A percentile compares a stretch with the other conserved stretches of the same genome.
Evolutionary conservation across 2,888 invertebrate species (phyloP).

Genomic region (Oxytorus armatus): DNA sequence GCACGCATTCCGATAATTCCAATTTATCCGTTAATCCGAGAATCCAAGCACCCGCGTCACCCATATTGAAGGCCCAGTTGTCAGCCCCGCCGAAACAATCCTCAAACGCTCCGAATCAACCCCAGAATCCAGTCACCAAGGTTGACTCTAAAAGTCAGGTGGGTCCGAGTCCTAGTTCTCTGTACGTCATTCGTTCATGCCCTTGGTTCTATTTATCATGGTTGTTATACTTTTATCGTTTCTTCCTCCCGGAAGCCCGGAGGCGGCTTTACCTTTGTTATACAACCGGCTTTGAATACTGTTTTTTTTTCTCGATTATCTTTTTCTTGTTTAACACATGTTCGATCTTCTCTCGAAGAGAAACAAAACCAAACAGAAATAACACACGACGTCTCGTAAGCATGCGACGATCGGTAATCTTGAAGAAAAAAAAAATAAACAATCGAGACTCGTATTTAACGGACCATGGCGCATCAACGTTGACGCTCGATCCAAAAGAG

Average conservation of each 20-base stretch:
- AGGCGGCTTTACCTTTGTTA: slow-evolving; percentile 56
- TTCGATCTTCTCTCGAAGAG: slow-evolving; percentile 56
- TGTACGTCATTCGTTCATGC: slow-evolving; percentile 76
- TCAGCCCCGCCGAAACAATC: slow-evolving; percentile 88
- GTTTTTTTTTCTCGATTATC: not conserved
- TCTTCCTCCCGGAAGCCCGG: slow-evolving; percentile 17
- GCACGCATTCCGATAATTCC: slow-evolving; percentile 79
- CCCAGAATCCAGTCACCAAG: slow-evolving; percentile 82
- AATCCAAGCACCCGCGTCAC: slow-evolving; percentile 88
- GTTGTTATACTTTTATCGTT: slow-evolving; percentile 52
- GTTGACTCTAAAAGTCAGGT: slow-evolving; percentile 87
- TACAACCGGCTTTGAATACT: slow-evolving; percentile 30
- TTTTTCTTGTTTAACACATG: slow-evolving; percentile 59
- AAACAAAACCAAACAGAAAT: not conserved
- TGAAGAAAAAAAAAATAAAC: slow-evolving; percentile 20
- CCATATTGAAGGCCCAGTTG: slow-evolving; percentile 93
- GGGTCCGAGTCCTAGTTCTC: slow-evolving; percentile 83
- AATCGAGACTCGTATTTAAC: slow-evolving; percentile 37
- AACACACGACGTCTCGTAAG: slow-evolving; percentile 39
- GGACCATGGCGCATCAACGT: slow-evolving; percentile 69
- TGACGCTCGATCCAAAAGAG: slow-evolving; percentile 64
- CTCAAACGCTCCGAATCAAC: slow-evolving; percentile 75
- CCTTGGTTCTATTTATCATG: slow-evolving; percentile 67
- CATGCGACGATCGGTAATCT: slow-evolving; percentile 47
- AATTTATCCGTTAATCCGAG: slow-evolving; percentile 75